Base-by-base conservation (phyloP, 2,888 invertebrate species). In the Aradus depressus region DNA sequence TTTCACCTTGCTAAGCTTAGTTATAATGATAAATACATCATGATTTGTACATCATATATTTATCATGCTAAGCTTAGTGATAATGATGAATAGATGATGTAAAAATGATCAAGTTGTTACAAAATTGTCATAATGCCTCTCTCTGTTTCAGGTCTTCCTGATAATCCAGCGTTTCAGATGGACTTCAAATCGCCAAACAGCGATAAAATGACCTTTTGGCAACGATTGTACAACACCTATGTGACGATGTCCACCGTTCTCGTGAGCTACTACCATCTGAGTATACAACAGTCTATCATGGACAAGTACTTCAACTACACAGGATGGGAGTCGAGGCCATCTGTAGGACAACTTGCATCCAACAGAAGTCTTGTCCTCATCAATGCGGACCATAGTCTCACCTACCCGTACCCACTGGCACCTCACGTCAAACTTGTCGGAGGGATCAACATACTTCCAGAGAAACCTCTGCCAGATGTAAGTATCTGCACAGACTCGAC, bases 331-430 rank as follows among this genome's bases (percentile, higher is more conserved):
- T 26, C 3, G 4, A 52, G 58, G 25, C 57, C 58, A 4, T 32
- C 53, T 1, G 19, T 59, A 6, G 31, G 32, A 31, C 52, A 54
- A n/a, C 45, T 59, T 54, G 26, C 52, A 1, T 44, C 47, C 22
- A 51, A 60, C 19, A 41, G 51, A 10, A 54, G 56, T n/a, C 23
- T 59, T 12, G 43, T 54, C 19, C 32, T 60, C 16, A 38, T 47
- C 8, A 59, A 60, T 14, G 47, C 56, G n/a, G n/a, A n/a, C n/a
- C n/a, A 26, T 4, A 19, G 18, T 19, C 1, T 43, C 3, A 10
- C 26, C 0, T 85, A 85, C 63, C 79, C 86, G 0, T 72, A 84
- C 34, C 81, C 88, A 0, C 79, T 81, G 60, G 69, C 87, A 59
- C 84, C 87, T 0, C 85, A 86, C 65, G 56, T 58, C 16, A 52